phyloP scores from a whole-genome alignment of 2,888 invertebrate genomes.

The Dryococelus australis region DNA sequence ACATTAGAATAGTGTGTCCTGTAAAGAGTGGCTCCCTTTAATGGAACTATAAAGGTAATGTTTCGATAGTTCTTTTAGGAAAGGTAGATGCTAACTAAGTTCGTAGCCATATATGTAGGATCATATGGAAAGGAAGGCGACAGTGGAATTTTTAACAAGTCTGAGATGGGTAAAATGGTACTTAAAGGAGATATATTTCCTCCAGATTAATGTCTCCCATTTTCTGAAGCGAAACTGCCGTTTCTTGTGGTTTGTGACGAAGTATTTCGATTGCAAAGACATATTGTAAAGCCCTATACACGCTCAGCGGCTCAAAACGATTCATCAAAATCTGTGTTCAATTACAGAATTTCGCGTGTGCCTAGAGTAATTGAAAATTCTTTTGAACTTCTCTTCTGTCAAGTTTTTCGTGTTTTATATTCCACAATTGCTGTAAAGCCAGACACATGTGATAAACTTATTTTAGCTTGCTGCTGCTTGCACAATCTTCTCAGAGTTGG shows the following conservation, averaged over 20 bases:
- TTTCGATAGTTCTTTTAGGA: neutral
- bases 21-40: too few species aligned
- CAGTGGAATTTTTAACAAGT: constrained; percentile 25
- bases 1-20: neutral
- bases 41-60: neutral
- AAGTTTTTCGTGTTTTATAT: constrained; percentile 33
- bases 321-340: constrained; percentile 27
- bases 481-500: constrained; percentile 11
- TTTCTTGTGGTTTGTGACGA: constrained; percentile 22
- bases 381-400: neutral
- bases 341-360: constrained; percentile 25
- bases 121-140: constrained; percentile 34
- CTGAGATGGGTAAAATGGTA: neutral
- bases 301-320: neutral
- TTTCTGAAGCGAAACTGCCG: constrained; percentile 17
- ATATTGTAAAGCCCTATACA: constrained; percentile 29
- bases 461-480: constrained; percentile 12
- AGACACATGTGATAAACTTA: constrained; percentile 30
- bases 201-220: constrained; percentile 5
- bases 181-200: neutral
- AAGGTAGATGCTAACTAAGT: neutral
- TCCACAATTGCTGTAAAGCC: constrained; percentile 27
- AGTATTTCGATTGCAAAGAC: constrained; percentile 27
- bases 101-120: constrained; percentile 18
- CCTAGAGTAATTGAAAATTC: neutral